These are phyloP conservation scores for Cyphomyrus plagiostoma DNA, from an alignment of 2,113 vertebrate species.

Conservation along the genomic window DNA sequence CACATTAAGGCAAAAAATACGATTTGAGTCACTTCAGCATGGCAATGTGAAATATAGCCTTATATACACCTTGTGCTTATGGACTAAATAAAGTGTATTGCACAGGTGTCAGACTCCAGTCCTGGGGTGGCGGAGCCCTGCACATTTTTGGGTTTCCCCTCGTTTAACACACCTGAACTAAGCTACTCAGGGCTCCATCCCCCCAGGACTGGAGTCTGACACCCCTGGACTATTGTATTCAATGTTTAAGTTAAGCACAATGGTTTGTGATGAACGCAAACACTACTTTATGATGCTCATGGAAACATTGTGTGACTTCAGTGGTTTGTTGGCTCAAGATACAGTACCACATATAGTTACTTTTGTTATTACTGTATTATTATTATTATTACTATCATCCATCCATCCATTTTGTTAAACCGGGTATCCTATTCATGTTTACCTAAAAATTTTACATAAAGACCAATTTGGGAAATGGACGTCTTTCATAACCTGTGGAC, in stretches of 20 bases:
- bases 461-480: background rate
- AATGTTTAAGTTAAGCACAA: background rate
- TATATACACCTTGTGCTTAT: background rate
- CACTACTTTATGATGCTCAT: background rate
- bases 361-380: background rate
- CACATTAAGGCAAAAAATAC: no score
- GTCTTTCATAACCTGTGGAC: background rate
- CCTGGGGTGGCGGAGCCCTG: no score
- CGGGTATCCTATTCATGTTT: background rate
- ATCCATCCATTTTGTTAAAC: no score
- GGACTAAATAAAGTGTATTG: background rate
- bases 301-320: background rate
- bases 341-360: background rate
- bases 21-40: no score
- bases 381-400: background rate
- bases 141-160: no score
- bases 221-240: background rate
- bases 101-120: no score
- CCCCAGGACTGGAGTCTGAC: no score
- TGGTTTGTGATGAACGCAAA: background rate
- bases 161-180: no score
- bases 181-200: no score
- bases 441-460: background rate
- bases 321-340: background rate
- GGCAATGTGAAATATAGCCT: background rate